Conservation (phyloP, 2,888 invertebrate genomes). For the Azorinus chamasolen region DNA sequence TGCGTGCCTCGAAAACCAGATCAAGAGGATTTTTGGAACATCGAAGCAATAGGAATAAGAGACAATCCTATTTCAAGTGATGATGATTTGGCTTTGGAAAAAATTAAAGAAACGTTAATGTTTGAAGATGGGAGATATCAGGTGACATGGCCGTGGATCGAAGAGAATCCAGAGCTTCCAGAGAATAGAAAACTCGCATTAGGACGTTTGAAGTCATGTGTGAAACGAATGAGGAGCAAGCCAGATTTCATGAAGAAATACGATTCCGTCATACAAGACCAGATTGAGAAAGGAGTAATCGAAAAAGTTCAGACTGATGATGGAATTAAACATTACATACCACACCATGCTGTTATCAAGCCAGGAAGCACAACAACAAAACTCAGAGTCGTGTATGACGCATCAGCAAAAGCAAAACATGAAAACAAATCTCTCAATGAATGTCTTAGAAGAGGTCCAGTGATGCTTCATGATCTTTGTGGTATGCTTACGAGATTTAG, state of each 20-base stretch:
- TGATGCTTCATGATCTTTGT: constrained; percentile 23
- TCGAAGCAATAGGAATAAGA: constrained; percentile 23
- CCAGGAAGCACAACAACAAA: constrained; percentile 22
- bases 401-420: constrained; percentile 19
- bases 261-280: constrained; percentile 15
- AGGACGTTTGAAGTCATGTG: constrained; percentile 14
- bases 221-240: constrained; percentile 3
- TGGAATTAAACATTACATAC: constrained; percentile 24
- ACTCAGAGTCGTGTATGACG: constrained; percentile 27
- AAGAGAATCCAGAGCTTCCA: constrained; percentile 15
- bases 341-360: constrained; percentile 24
- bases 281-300: constrained; percentile 5
- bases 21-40: constrained; percentile 32
- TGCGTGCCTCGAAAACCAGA: constrained; percentile 7
- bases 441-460: constrained; percentile 24
- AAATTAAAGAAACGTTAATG: constrained; percentile 8
- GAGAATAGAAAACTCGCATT: constrained; percentile 28
- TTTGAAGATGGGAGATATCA: constrained; percentile 29
- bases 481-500: constrained; percentile 13
- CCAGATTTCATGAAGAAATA: constrained; percentile 27
- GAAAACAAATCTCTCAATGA: constrained; percentile 27
- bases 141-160: constrained; percentile 31
- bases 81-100: constrained; percentile 13
- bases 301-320: constrained; percentile 15
- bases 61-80: not conserved